Evolutionary conservation across 2,888 invertebrate species (phyloP).

Genomic region (Blastobasis lacticolella): DNA sequence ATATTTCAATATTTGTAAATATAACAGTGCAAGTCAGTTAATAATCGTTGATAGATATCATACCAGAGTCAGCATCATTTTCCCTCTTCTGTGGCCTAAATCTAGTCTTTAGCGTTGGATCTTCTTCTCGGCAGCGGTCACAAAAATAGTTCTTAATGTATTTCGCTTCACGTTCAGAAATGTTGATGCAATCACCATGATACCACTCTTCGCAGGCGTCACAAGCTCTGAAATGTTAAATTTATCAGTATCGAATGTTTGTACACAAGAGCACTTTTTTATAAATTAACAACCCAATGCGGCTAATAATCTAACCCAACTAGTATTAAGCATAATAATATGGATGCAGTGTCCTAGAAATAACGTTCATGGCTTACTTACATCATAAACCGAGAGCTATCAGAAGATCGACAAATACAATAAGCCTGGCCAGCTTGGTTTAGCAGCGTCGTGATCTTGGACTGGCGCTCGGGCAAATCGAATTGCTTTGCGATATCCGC

Average conservation of each 20-base stretch:
- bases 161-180: constrained; percentile 94
- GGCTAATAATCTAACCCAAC: no score
- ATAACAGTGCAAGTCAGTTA: no score
- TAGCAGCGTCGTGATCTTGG: constrained; percentile 89
- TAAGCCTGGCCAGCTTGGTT: constrained; percentile 95
- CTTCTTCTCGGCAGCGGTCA: constrained; percentile 86
- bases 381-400: constrained; percentile 98
- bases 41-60: neutral
- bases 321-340: no score
- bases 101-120: constrained; percentile 81
- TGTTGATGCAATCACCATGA: constrained; percentile 97
- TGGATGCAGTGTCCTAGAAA: no score
- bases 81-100: constrained; percentile 68
- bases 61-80: constrained; percentile 57
- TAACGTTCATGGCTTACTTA: constrained; percentile 49
- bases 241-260: no score
- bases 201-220: constrained; percentile 99
- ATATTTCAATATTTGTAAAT: no score
- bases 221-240: constrained; percentile 80
- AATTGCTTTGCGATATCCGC: constrained; percentile 94
- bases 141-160: constrained; percentile 96
- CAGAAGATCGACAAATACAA: constrained; percentile 95
- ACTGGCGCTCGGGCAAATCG: constrained; percentile 90
- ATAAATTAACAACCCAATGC: no score
- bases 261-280: no score